Percentiles rank a stretch among this genome's conserved stretches.
Evolutionary conservation across 2,888 invertebrate species (phyloP).

Genomic region (Morpho helenor): DNA sequence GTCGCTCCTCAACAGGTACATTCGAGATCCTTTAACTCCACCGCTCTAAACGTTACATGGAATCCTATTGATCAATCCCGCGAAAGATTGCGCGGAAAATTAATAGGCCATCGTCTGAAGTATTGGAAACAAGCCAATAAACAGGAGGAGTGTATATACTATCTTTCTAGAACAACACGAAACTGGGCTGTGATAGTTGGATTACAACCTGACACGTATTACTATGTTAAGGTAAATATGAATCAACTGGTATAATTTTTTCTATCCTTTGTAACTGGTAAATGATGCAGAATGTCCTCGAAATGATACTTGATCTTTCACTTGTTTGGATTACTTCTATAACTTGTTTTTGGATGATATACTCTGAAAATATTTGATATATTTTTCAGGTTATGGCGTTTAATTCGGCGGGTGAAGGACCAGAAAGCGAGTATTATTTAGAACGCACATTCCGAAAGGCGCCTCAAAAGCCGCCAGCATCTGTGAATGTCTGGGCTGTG

Average conservation of each 20-base stretch:
- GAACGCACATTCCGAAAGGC: constrained; percentile 94
- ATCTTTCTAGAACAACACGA: constrained; percentile 89
- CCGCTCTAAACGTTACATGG: constrained; percentile 96
- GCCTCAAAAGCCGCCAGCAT: constrained; percentile 96
- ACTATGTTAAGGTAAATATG: constrained; percentile 86
- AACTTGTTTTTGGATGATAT: too few species aligned
- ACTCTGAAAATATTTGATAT: not conserved
- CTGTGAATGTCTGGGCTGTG: constrained; percentile 90
- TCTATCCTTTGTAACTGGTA: not conserved
- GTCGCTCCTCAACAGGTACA: constrained; percentile 91
- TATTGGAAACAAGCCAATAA: constrained; percentile 90
- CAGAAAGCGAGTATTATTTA: constrained; percentile 93
- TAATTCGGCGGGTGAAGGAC: constrained; percentile 97
- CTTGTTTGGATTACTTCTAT: too few species aligned
- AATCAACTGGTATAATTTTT: constrained; percentile 7
- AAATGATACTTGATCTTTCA: too few species aligned
- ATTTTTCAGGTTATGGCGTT: constrained; percentile 88
- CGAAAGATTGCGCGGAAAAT: constrained; percentile 90
- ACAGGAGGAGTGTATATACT: constrained; percentile 90
- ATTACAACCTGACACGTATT: constrained; percentile 94
- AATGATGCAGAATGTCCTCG: too few species aligned
- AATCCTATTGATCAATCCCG: constrained; percentile 90
- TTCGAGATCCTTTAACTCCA: constrained; percentile 92
- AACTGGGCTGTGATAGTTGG: constrained; percentile 96
- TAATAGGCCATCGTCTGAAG: constrained; percentile 95